A percentile compares a stretch with the other conserved stretches of the same genome.
These are phyloP conservation scores for mouse (Mus musculus) DNA, from an alignment of 2,113 vertebrate genomes.

Conservation along the genomic window DNA sequence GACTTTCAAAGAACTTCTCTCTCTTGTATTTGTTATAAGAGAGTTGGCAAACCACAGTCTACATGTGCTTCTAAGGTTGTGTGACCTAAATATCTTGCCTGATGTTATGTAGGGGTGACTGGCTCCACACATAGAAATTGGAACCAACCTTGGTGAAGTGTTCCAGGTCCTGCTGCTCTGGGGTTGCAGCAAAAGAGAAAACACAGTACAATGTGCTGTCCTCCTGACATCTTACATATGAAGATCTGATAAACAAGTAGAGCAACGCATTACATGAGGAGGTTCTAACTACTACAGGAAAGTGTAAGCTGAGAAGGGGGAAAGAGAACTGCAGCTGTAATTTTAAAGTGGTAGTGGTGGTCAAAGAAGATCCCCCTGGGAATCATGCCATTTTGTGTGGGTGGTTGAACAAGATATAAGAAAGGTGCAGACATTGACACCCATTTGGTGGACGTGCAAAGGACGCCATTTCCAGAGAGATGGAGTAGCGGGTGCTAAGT, in stretches of 20 bases:
- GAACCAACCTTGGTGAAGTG: neutral
- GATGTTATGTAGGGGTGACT: neutral
- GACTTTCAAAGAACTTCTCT: slow-evolving; percentile 11
- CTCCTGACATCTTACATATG: neutral
- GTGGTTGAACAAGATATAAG: neutral
- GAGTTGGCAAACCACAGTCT: neutral
- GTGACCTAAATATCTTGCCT: neutral
- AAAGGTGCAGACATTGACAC: neutral
- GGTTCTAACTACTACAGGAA: neutral
- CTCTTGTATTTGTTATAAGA: neutral
- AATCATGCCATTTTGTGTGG: neutral
- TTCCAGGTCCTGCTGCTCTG: neutral
- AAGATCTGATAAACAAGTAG: neutral
- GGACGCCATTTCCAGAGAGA: neutral
- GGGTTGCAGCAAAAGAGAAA: neutral
- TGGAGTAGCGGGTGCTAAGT: neutral
- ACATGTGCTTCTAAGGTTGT: neutral
- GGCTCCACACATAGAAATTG: neutral
- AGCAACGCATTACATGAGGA: neutral
- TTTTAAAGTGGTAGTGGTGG: neutral
- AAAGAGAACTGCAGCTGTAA: neutral
- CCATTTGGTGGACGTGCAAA: neutral
- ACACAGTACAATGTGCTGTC: neutral
- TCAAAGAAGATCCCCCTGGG: neutral
- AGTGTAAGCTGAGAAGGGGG: neutral